These are phyloP conservation scores for Thelaira solivaga DNA, from an alignment of 2,888 invertebrate genomes.

Conservation along the genomic window DNA sequence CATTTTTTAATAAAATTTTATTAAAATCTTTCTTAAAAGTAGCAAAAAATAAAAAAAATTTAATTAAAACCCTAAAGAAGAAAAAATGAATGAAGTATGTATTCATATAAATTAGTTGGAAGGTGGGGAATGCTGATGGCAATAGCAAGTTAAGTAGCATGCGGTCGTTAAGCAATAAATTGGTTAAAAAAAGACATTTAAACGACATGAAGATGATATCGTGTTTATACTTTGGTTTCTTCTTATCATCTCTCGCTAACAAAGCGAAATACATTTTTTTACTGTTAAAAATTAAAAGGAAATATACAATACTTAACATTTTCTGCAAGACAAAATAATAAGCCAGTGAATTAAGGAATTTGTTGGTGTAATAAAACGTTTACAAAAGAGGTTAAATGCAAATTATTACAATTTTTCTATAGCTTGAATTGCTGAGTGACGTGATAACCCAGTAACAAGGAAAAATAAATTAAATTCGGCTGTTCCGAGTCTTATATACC, in stretches of 20 bases:
- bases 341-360: conserved; percentile 47
- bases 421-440: too few species aligned
- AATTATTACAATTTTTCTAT: conserved; percentile 35
- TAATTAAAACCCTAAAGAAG: conserved; percentile 47
- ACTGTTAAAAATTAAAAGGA: conserved; percentile 47
- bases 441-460: too few species aligned
- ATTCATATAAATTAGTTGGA: conserved; percentile 44
- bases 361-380: conserved; percentile 53
- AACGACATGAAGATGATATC: conserved; percentile 64
- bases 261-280: conserved; percentile 40
- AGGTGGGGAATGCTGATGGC: not conserved
- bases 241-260: conserved; percentile 39
- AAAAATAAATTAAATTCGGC: too few species aligned
- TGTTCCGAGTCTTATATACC: too few species aligned
- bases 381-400: conserved; percentile 49
- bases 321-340: conserved; percentile 37
- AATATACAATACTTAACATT: conserved; percentile 49
- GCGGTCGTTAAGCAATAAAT: conserved; percentile 75
- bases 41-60: conserved; percentile 39
- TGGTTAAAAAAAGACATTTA: conserved; percentile 65
- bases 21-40: conserved; percentile 30
- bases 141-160: conserved; percentile 56
- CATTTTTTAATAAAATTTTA: conserved; percentile 56
- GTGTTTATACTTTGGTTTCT: conserved; percentile 65
- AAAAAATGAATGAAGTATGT: conserved; percentile 31